Evolutionary conservation across 2,113 vertebrate species (phyloP).

Genomic region (Polypterus bichir): DNA sequence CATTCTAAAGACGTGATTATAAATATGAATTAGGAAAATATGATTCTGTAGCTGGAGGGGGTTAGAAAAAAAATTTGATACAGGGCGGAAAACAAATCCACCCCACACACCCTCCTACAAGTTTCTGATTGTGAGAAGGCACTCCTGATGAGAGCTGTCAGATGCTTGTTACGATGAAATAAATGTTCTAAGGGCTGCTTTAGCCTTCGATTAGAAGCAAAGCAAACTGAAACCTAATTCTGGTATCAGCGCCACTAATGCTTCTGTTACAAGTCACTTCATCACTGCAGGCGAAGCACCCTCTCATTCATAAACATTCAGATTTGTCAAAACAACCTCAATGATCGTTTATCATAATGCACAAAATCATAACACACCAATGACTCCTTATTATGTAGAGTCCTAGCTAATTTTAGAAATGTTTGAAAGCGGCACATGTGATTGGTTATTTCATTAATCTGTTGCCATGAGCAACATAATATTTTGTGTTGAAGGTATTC

Average conservation of each 20-base stretch:
- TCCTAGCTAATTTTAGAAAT: constrained; percentile 41
- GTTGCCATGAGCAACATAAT: constrained; percentile 55
- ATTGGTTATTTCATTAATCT: constrained; percentile 53
- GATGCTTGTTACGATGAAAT: constrained; percentile 48
- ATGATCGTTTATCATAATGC: constrained; percentile 50
- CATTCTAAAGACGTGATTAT: constrained; percentile 32
- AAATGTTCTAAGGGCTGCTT: constrained; percentile 42
- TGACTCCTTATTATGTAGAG: constrained; percentile 30
- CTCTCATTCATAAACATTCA: constrained; percentile 46
- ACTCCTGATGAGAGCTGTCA: constrained; percentile 56
- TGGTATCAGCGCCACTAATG: constrained; percentile 57
- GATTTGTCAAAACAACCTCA: constrained; percentile 62
- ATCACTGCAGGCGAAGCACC: constrained; percentile 40
- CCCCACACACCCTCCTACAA: constrained; percentile 25
- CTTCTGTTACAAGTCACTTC: constrained; percentile 46
- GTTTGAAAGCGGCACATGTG: constrained; percentile 45
- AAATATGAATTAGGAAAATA: constrained; percentile 30
- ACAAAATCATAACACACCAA: constrained; percentile 40
- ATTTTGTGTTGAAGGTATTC: constrained; percentile 43
- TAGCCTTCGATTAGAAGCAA: constrained; percentile 48
- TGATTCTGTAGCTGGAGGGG: constrained; percentile 21
- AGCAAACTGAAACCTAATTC: constrained; percentile 43
- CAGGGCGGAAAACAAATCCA: constrained; percentile 34
- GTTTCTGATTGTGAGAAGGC: constrained; percentile 25
- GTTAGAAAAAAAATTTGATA: constrained; percentile 25